These are phyloP conservation scores for Chorisops tibialis DNA, from an alignment of 2,888 invertebrate species.

Conservation along the genomic window DNA sequence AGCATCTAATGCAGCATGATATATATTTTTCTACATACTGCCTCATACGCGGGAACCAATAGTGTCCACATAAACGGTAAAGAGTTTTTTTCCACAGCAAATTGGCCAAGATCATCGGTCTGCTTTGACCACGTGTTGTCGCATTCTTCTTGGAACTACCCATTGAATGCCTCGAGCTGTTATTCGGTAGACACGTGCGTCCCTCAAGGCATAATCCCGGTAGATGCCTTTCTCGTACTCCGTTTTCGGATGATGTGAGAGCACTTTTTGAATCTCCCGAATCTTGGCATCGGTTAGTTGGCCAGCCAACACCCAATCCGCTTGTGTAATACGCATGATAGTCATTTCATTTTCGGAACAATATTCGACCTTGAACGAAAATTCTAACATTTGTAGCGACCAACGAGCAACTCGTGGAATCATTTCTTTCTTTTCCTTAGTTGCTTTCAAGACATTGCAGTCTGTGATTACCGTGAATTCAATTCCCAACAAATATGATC, in stretches of 20 bases:
- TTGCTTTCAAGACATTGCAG: background rate
- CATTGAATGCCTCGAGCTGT: constrained; percentile 28
- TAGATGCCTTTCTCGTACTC: constrained; percentile 20
- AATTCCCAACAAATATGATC: background rate
- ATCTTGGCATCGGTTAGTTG: background rate
- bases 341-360: background rate
- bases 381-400: constrained; percentile 34
- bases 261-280: background rate
- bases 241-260: background rate
- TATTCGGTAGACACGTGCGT: constrained; percentile 30
- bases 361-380: background rate
- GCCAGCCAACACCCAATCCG: constrained; percentile 5
- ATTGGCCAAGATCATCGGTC: constrained; percentile 29
- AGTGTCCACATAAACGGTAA: constrained; percentile 39
- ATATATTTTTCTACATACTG: constrained; percentile 47
- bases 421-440: constrained; percentile 36
- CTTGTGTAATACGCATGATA: background rate
- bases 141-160: constrained; percentile 33
- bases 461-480: background rate
- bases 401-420: constrained; percentile 36
- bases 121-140: constrained; percentile 33
- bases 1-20: constrained; percentile 37
- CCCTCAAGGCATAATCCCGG: constrained; percentile 30
- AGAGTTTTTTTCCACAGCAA: constrained; percentile 25
- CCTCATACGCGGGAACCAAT: constrained; percentile 48